These are phyloP conservation scores for Caenorhabditis doughertyi DNA, from an alignment of 2,888 invertebrate genomes.

Conservation along the genomic window DNA sequence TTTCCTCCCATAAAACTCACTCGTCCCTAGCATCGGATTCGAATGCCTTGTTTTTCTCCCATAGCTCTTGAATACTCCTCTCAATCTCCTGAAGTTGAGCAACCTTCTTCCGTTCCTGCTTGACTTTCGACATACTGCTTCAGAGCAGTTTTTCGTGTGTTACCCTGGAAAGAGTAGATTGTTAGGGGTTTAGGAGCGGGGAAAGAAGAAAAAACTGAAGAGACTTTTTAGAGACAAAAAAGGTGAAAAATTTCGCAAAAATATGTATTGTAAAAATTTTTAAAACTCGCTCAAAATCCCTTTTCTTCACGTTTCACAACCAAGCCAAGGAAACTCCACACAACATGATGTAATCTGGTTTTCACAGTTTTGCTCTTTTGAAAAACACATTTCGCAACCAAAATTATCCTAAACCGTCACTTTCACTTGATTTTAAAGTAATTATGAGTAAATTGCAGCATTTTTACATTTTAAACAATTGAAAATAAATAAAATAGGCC, in stretches of 20 bases:
- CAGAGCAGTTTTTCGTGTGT: constrained; percentile 25
- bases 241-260: no score
- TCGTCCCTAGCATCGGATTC: constrained; percentile 89
- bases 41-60: constrained; percentile 90
- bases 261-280: no score
- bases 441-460: no score
- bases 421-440: no score
- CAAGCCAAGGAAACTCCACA: no score
- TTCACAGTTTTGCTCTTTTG: not conserved
- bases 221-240: no score
- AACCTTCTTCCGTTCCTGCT: constrained; percentile 73
- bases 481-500: no score
- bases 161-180: constrained; percentile 48
- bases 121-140: constrained; percentile 54
- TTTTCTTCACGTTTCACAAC: not conserved
- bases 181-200: no score
- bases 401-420: no score
- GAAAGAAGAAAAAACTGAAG: no score
- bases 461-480: no score
- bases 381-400: not conserved
- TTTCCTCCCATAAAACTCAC: constrained; percentile 59
- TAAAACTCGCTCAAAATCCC: no score
- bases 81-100: constrained; percentile 85
- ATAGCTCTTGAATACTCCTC: constrained; percentile 89
- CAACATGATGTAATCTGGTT: constrained; percentile 37